phyloP scores from a whole-genome alignment of 2,113 vertebrate species.

The Hystrix brachyura region DNA sequence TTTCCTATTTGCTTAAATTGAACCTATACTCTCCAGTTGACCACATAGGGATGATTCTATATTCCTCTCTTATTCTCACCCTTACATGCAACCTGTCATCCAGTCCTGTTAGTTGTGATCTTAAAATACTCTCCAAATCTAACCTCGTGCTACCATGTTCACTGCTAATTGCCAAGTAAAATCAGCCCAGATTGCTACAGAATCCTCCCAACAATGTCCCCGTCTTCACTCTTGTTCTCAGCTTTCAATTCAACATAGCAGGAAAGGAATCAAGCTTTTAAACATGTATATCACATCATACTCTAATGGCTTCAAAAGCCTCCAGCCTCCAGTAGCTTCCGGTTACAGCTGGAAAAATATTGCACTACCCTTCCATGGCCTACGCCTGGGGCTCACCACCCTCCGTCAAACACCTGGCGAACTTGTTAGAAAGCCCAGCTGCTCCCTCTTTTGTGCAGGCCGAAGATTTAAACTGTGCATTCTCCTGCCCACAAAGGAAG shows the following conservation, averaged over 20 bases:
- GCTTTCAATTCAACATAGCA: neutral
- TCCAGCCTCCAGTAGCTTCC: neutral
- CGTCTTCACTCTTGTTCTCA: neutral
- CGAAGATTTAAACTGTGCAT: neutral
- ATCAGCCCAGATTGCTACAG: neutral
- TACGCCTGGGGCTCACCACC: neutral
- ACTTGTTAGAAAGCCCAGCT: neutral
- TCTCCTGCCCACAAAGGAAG: neutral
- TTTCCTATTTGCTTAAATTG: neutral
- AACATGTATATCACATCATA: neutral
- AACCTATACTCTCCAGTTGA: neutral
- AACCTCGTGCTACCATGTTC: constrained; percentile 14
- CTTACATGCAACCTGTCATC: neutral
- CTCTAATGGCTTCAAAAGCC: neutral
- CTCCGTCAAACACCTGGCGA: neutral
- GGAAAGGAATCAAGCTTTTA: neutral
- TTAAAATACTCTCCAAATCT: constrained; percentile 28
- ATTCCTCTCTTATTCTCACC: neutral
- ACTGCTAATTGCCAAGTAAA: neutral
- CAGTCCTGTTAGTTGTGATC: neutral
- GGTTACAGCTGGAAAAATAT: neutral
- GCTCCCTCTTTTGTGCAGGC: neutral
- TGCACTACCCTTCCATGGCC: neutral
- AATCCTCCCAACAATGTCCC: neutral
- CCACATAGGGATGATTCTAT: neutral